Evolutionary conservation across 2,113 vertebrate genomes (phyloP).

Genomic region (Tetraodon nigroviridis): DNA sequence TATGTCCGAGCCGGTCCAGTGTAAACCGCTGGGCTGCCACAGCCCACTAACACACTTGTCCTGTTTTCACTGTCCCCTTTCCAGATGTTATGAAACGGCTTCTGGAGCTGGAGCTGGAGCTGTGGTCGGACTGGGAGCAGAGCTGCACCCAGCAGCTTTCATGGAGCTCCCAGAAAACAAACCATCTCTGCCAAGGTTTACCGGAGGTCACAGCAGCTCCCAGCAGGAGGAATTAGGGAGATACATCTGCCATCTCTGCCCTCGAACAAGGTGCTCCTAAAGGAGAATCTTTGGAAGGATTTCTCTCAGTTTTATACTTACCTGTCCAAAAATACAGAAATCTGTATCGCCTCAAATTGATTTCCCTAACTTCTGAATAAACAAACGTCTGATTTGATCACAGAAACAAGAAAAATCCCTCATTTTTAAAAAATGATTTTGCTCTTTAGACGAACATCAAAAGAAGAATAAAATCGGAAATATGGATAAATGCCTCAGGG

Average conservation of each 20-base stretch:
- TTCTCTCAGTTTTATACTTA: too few species aligned
- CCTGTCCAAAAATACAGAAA: too few species aligned
- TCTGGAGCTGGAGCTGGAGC: constrained; percentile 13
- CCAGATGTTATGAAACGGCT: constrained; percentile 42
- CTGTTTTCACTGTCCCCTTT: constrained; percentile 53
- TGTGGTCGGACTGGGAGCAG: constrained; percentile 25
- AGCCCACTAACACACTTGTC: constrained; percentile 32
- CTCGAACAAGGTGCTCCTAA: neutral
- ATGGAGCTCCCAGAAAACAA: constrained; percentile 21
- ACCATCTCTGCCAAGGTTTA: constrained; percentile 10
- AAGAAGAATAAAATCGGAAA: too few species aligned
- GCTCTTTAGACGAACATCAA: too few species aligned
- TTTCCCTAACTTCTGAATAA: too few species aligned
- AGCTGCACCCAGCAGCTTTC: constrained; percentile 15
- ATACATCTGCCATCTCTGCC: neutral
- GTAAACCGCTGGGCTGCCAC: constrained; percentile 53
- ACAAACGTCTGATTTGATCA: too few species aligned
- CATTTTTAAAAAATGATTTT: too few species aligned
- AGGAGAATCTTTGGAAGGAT: too few species aligned
- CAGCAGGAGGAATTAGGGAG: neutral
- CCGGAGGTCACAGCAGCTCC: constrained; percentile 18
- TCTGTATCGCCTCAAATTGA: too few species aligned
- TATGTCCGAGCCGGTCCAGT: constrained; percentile 40
- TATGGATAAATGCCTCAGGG: too few species aligned
- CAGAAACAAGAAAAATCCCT: too few species aligned